These are phyloP conservation scores for Rafetus swinhoei DNA, from an alignment of 2,113 vertebrate species.

Conservation along the genomic window DNA sequence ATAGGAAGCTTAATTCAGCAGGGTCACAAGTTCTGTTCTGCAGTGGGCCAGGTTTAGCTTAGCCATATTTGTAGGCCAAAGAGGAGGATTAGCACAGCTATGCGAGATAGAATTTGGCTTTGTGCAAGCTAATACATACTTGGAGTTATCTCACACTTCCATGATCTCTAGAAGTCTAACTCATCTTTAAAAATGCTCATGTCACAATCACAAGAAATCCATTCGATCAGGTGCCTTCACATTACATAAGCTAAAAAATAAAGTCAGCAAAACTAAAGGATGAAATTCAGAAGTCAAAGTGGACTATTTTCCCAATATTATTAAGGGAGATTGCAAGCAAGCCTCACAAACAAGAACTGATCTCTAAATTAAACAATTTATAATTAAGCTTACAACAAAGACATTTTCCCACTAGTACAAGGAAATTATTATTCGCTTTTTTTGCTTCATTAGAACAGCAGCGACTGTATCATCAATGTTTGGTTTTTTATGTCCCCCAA, in stretches of 20 bases:
- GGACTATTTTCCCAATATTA: neutral
- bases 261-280: neutral
- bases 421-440: neutral
- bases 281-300: neutral
- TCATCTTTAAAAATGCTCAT: neutral
- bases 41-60: neutral
- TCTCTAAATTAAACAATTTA: neutral
- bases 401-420: neutral
- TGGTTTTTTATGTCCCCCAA: neutral
- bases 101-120: neutral
- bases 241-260: neutral
- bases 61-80: neutral
- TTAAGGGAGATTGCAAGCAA: neutral
- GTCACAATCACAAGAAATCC: neutral
- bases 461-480: accelerated
- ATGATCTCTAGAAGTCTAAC: neutral
- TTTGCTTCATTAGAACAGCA: neutral
- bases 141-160: neutral
- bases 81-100: neutral
- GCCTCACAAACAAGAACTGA: neutral
- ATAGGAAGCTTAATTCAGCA: neutral
- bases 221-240: neutral
- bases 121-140: neutral
- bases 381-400: neutral
- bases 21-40: neutral